Evolutionary conservation across 2,113 vertebrate genomes (phyloP).

Genomic region (Garra rufa): DNA sequence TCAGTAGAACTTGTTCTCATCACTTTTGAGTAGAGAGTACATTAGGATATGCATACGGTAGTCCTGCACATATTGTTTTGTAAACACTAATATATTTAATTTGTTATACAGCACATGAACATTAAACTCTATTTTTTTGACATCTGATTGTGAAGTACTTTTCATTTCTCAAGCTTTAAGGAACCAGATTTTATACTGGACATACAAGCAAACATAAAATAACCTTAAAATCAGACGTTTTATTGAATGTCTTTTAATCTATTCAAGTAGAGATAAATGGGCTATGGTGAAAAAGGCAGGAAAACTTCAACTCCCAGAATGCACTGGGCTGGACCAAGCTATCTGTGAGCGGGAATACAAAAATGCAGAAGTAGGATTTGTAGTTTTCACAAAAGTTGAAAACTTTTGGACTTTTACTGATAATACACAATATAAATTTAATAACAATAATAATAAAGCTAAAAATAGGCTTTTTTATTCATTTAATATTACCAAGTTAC

Average conservation of each 20-base stretch:
- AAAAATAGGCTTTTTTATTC: not conserved
- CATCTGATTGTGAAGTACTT: slow-evolving; percentile 49
- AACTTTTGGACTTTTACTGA: too few species aligned
- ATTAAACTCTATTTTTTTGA: slow-evolving; percentile 83
- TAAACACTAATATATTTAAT: slow-evolving; percentile 88
- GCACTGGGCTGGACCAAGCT: not conserved
- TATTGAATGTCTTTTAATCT: not conserved
- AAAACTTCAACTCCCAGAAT: not conserved
- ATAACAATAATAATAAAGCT: too few species aligned
- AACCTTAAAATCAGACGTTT: not conserved
- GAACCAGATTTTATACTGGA: not conserved
- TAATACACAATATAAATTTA: too few species aligned
- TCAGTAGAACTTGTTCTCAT: slow-evolving; percentile 54
- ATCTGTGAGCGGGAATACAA: not conserved
- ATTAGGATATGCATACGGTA: slow-evolving; percentile 57
- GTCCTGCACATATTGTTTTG: slow-evolving; percentile 63
- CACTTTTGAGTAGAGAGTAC: slow-evolving; percentile 50
- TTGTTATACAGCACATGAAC: slow-evolving; percentile 79
- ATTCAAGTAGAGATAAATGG: not conserved
- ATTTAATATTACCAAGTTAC: too few species aligned
- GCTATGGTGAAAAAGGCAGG: not conserved
- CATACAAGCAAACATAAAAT: not conserved
- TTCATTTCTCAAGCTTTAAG: not conserved
- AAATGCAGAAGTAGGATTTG: not conserved
- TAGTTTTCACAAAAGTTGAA: not conserved